Evolutionary conservation across 2,113 vertebrate genomes (phyloP), one percentile per base, ranked within the genome.

Genomic region (Machaerirhynchus nigripectus): DNA sequence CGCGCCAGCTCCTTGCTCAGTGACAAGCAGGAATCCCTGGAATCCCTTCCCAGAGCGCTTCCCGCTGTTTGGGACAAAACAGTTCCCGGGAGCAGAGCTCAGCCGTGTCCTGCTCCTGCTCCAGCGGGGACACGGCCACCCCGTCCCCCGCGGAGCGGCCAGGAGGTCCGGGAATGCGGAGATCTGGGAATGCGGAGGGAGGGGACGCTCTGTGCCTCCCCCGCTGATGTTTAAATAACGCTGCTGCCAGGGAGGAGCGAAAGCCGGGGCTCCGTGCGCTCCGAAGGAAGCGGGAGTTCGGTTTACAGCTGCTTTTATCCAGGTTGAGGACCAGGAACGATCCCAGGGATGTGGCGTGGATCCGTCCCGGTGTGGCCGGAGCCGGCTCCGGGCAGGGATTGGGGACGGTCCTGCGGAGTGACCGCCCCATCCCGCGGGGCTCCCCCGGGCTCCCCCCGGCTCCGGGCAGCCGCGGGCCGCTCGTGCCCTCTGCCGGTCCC

Each of bases 401-500:
- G 9, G 79, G 67, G 30, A 7, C 19, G 9, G 3, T 40, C 11
- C 79, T 1, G 63, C 9, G 8, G 52, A 26, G 52, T 31, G 15
- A 11, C 55, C 30, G 3, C 65, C 31, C 35, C 19, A 3, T 26
- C 50, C 52, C 37, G 14, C 44, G 9, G 33, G 26, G 14, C 11
- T 28, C 21, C 15, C 44, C 18, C 27, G 61, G 40, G 53, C 17
- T 55, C 50, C 28, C 28, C 42, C 17, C 21, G 77, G 50, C 50
- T 26, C 27, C 10, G 26, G 47, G 30, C 49, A 49, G 40, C 75
- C 21, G 31, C 67, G 71, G 71, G 61, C 42, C 52, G 7, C 85
- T 92, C 83, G 44, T 87, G 95, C 95, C 95, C 95, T 50, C 95
- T 95, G 89, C 92, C 78, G 92, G 90, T 5, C 30, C 89, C 57